Conservation (phyloP, 2,113 vertebrate species). For the Noturus placidus region DNA sequence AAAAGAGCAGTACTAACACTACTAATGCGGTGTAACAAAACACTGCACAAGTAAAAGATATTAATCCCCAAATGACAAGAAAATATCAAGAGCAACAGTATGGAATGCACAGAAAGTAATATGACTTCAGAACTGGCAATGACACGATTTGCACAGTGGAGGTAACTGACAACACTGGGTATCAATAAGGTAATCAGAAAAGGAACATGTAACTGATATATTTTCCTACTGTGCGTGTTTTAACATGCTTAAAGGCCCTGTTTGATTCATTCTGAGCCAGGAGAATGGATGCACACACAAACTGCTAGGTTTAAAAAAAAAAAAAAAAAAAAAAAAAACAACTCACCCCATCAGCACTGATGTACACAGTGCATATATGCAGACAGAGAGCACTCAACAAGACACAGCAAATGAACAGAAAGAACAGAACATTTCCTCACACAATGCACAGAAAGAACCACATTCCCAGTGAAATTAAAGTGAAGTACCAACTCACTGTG, state of each 20-base stretch:
- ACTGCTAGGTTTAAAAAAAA: background rate
- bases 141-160: background rate
- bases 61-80: background rate
- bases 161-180: background rate
- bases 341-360: background rate
- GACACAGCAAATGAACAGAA: slow-evolving; percentile 33
- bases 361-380: slow-evolving; percentile 23
- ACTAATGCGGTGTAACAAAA: slow-evolving; percentile 20
- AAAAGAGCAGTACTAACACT: slow-evolving; percentile 13
- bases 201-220: background rate
- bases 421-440: slow-evolving; percentile 21
- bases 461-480: slow-evolving; percentile 32
- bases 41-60: slow-evolving; percentile 18
- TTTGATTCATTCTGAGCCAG: background rate
- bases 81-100: slow-evolving; percentile 31
- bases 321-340: background rate
- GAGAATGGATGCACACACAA: background rate
- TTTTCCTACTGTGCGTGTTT: slow-evolving; percentile 26
- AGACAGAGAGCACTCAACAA: slow-evolving; percentile 26
- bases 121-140: background rate
- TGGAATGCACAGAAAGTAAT: slow-evolving; percentile 11
- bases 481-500: slow-evolving; percentile 30
- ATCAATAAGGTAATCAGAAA: background rate
- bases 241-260: slow-evolving; percentile 18
- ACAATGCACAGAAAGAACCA: slow-evolving; percentile 40